Base-by-base conservation (phyloP, 2,888 invertebrate species). In the Andricus curvator region DNA sequence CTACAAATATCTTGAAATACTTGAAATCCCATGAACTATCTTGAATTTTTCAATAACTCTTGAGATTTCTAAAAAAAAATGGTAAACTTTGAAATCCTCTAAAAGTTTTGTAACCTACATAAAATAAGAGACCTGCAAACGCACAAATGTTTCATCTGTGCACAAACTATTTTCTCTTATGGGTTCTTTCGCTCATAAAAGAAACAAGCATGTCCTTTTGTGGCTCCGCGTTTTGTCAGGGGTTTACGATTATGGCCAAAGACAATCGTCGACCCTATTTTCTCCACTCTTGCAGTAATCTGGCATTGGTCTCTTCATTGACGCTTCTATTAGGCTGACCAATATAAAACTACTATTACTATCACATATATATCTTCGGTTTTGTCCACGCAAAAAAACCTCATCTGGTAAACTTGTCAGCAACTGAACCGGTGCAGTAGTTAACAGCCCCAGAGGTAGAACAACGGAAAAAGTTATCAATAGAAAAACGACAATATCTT, bases 191-290 rank as follows among this genome's bases (percentile, higher is more conserved):
- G 25, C 29, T 25, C 29, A 9, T 22, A 51, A 48, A 70, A 48
- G 17, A 70, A 51, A 51, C 70, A 70, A 70, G 56, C n/a, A 56
- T 22, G 9, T 56, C n/a, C n/a, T 56, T 56, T 56, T 9, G 70
- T 51, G 70, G 25, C 17, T 29, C 20, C 9, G n/a, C 22, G 37
- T 70, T 70, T 70, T 29, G 9, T 9, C 51, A 22, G 51, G 48
- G 68, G 48, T 68, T 68, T 48, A 68, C 68, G 68, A 68, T 68
- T 68, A 56, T 56, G n/a, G 56, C 56, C 56, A 56, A 25, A 68
- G 44, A 48, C 13, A 29, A 48, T 48, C 15, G 48, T 48, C 25
- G 48, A 48, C 41, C 41, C 25, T 48, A 25, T 22, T 22, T 44
- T 44, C 25, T 25, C 15, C 68, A 68, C 68, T 68, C 9, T 25